Evolutionary conservation across 2,888 invertebrate species (phyloP).

Genomic region (Branchipolynoe longqiensis): DNA sequence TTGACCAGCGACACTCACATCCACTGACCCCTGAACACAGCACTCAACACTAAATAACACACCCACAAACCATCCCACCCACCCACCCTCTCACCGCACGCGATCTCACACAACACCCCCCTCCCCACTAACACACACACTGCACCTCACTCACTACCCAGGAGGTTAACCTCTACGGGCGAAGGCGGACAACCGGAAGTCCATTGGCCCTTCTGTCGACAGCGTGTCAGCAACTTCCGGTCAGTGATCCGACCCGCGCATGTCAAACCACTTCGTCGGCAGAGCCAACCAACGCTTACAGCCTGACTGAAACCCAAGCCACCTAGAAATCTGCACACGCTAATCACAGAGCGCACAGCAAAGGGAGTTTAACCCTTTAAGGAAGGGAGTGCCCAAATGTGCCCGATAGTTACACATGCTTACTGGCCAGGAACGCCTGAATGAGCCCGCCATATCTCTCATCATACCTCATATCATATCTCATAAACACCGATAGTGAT

Average conservation of each 20-base stretch:
- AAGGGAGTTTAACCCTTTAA: no score
- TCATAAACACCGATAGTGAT: no score
- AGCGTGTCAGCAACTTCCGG: constrained; percentile 27
- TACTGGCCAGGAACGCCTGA: no score
- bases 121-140: neutral
- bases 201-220: neutral
- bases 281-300: constrained; percentile 3
- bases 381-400: no score
- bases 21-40: neutral
- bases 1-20: no score
- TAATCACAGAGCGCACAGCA: no score
- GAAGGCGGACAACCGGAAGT: constrained; percentile 12
- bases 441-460: no score
- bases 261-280: neutral
- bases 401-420: no score
- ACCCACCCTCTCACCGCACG: neutral
- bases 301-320: neutral
- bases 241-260: constrained; percentile 21
- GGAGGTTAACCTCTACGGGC: neutral
- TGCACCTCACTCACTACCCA: neutral
- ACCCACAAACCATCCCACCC: neutral
- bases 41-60: neutral
- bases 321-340: neutral
- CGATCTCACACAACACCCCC: neutral
- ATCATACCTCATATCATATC: no score